Evolutionary conservation across 2,888 invertebrate genomes (phyloP).

Genomic region (Bembecia ichneumoniformis): DNA sequence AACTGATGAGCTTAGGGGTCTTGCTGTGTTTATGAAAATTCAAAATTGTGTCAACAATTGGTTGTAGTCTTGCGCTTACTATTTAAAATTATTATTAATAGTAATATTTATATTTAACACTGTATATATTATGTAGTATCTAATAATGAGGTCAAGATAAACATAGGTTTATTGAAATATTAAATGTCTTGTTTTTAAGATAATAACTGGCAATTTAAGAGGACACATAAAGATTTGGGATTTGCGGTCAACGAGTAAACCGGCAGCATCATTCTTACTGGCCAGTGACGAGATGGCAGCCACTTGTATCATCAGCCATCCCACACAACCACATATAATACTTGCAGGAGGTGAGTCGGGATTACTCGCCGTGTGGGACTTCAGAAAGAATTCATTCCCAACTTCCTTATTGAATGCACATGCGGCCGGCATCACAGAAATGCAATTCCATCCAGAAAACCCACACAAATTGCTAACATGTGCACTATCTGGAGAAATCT

Average conservation of each 20-base stretch:
- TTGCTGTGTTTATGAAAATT: too few species aligned
- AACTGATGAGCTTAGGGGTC: background rate
- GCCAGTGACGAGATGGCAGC: conserved; percentile 82
- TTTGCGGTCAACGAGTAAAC: conserved; percentile 76
- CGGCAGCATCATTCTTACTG: conserved; percentile 79
- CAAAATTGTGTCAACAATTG: too few species aligned
- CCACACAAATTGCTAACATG: conserved; percentile 89
- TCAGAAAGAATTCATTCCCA: conserved; percentile 86
- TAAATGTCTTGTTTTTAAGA: conserved; percentile 41
- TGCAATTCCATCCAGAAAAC: conserved; percentile 88
- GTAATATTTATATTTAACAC: too few species aligned
- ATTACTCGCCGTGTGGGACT: conserved; percentile 90
- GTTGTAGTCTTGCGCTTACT: too few species aligned
- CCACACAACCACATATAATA: conserved; percentile 87
- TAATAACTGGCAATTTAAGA: conserved; percentile 87
- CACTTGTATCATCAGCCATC: conserved; percentile 85
- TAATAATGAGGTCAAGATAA: too few species aligned
- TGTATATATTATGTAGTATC: too few species aligned
- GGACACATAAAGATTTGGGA: conserved; percentile 95
- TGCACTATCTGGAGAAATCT: conserved; percentile 86
- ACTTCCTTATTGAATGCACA: conserved; percentile 87
- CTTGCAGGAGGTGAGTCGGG: conserved; percentile 91
- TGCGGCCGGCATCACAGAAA: conserved; percentile 82
- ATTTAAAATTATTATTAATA: too few species aligned
- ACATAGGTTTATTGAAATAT: too few species aligned